Evolutionary conservation across 2,797 vertebrate genomes (phyloP), one percentile per base, ranked within the genome.

Genomic region (Numenius phaeopus): DNA sequence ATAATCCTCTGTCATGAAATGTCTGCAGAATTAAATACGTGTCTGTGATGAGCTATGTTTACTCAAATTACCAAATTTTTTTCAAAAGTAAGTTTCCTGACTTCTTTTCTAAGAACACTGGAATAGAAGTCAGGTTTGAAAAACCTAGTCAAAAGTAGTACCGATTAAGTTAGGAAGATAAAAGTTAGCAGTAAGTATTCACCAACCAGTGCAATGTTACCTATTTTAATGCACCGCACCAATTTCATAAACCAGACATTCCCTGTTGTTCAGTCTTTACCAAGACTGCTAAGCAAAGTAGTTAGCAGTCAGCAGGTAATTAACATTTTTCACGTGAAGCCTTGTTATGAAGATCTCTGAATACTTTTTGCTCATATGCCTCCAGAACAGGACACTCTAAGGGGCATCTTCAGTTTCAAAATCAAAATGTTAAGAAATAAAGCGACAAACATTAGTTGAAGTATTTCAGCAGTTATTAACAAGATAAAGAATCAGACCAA

Each of bases 121-220:
- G 87, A 76, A 20, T 34, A 73, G 61, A 91, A 92, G 49, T 32
- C 86, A 82, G 83, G 67, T 61, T 86, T 96, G 92, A 93, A 93
- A 91, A 71, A 44, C 29, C 52, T 10, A 55, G 34, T 27, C 69
- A 64, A 52, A 94, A 67, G 17, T 9, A 69, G 55, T 34, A 59
- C 4, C 3, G 39, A 42, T 30, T 52, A 59, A 79, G 26, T 61
- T 37, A 70, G 57, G 44, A 83, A 73, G 50, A 58, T 8, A 47
- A 10, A 71, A 80, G 66, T 21, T 49, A 76, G 23, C 58, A 67
- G 9, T 20, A 49, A 91, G 57, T 11, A 75, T 62, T 59, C 34
- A 82, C 52, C 49, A 19, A 26, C 34, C 80, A 62, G 57, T 57
- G 65, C 42, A 46, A 11, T 9, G 14, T 26, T 13, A 16, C 1